Conservation (phyloP, 2,113 vertebrate species). For the Odocoileus hemionus region DNA sequence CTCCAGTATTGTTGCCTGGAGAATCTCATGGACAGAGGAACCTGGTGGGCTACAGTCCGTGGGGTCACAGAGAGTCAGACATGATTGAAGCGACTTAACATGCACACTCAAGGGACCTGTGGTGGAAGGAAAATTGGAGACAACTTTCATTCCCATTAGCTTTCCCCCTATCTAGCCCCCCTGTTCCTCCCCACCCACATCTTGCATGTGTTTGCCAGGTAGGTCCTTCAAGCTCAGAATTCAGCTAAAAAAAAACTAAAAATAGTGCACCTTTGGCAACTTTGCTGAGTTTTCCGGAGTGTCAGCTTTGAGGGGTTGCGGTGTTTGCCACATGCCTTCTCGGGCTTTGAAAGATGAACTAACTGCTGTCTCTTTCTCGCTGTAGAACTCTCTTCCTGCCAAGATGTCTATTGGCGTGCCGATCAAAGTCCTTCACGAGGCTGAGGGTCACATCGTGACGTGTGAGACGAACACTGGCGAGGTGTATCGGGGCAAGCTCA, state of each 20-base stretch:
- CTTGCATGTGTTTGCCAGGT: background rate
- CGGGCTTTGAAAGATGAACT: background rate
- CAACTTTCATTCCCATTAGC: background rate
- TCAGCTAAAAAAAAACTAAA: background rate
- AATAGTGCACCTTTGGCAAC: background rate
- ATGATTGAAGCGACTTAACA: background rate
- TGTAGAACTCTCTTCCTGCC: background rate
- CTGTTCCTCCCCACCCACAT: background rate
- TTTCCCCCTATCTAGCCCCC: background rate
- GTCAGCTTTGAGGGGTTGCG: background rate
- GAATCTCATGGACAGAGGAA: background rate
- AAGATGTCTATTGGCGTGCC: slow-evolving; percentile 97
- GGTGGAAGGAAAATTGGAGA: background rate
- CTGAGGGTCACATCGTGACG: slow-evolving; percentile 97
- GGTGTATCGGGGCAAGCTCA: slow-evolving; percentile 96
- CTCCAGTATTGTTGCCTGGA: background rate
- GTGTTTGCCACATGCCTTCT: background rate
- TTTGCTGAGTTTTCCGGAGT: background rate
- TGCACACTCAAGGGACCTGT: background rate
- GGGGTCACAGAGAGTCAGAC: background rate
- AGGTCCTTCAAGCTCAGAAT: background rate
- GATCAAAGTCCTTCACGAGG: slow-evolving; percentile 98
- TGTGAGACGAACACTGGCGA: slow-evolving; percentile 98
- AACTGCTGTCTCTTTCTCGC: background rate
- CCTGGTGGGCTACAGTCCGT: background rate